A percentile compares a stretch with the other conserved stretches of the same genome.
These are phyloP conservation scores for Diarsia mendica DNA, from an alignment of 2,888 invertebrate species.

Conservation along the genomic window DNA sequence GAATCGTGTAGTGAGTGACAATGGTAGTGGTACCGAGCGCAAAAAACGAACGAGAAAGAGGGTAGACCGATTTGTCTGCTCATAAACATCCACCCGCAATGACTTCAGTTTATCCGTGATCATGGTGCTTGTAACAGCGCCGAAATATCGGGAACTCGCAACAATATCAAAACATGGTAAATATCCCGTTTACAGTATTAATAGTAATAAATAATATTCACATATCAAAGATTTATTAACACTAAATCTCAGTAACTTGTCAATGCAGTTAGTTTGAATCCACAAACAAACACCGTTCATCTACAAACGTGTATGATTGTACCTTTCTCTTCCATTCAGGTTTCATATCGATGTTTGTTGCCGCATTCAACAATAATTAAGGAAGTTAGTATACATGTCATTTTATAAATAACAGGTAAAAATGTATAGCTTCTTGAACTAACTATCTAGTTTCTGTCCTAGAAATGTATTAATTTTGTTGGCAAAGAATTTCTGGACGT, in stretches of 20 bases:
- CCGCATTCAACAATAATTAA: constrained; percentile 83
- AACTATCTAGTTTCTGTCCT: neutral
- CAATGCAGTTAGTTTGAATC: constrained; percentile 29
- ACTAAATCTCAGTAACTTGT: neutral
- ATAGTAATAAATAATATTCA: constrained; percentile 15
- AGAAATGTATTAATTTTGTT: neutral
- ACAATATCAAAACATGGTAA: no score
- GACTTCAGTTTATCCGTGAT: no score
- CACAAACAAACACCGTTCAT: constrained; percentile 30
- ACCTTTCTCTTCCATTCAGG: constrained; percentile 89
- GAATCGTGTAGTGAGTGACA: no score
- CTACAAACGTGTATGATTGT: constrained; percentile 59
- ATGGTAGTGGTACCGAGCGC: no score
- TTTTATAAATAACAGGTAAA: neutral
- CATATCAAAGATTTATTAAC: neutral
- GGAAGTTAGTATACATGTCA: constrained; percentile 36
- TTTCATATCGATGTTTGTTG: constrained; percentile 87
- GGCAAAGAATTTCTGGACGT: neutral
- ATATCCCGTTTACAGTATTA: no score
- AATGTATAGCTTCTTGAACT: neutral
- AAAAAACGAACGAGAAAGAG: no score
- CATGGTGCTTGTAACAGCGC: no score
- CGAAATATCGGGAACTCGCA: no score
- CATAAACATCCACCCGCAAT: no score
- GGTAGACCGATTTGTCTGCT: no score